Evolutionary conservation across 2,113 vertebrate species (phyloP).

Genomic region (Solea solea): DNA sequence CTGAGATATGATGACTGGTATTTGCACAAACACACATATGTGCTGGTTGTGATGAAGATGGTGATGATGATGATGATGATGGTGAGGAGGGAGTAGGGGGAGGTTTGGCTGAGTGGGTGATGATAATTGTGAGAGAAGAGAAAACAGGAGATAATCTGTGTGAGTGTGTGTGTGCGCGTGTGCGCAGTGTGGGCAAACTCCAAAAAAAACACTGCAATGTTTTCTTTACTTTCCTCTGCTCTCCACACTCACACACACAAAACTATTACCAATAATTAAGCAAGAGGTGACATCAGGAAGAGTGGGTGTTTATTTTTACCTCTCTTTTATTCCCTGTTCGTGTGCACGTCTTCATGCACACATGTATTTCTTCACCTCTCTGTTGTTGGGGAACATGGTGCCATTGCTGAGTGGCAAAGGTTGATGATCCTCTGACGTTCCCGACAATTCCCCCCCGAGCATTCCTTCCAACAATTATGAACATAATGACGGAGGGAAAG

Average conservation of each 20-base stretch:
- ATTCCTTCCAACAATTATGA: constrained; percentile 58
- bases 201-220: constrained; percentile 71
- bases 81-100: not conserved
- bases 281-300: constrained; percentile 44
- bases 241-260: constrained; percentile 23
- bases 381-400: constrained; percentile 60
- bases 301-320: constrained; percentile 18
- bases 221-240: constrained; percentile 57
- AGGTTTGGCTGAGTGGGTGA: constrained; percentile 10
- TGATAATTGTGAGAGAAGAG: constrained; percentile 43
- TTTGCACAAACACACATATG: too few species aligned
- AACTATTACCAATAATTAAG: constrained; percentile 52
- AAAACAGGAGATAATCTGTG: constrained; percentile 63
- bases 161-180: constrained; percentile 33
- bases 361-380: constrained; percentile 3
- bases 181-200: constrained; percentile 50
- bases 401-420: constrained; percentile 9
- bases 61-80: too few species aligned
- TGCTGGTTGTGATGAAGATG: too few species aligned
- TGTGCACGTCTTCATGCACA: not conserved
- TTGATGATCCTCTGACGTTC: constrained; percentile 41
- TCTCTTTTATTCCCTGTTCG: not conserved
- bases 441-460: constrained; percentile 22
- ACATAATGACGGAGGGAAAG: constrained; percentile 47
- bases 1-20: too few species aligned